Evolutionary conservation across 2,797 vertebrate species (phyloP).

Genomic region (Lepus oiostolus): DNA sequence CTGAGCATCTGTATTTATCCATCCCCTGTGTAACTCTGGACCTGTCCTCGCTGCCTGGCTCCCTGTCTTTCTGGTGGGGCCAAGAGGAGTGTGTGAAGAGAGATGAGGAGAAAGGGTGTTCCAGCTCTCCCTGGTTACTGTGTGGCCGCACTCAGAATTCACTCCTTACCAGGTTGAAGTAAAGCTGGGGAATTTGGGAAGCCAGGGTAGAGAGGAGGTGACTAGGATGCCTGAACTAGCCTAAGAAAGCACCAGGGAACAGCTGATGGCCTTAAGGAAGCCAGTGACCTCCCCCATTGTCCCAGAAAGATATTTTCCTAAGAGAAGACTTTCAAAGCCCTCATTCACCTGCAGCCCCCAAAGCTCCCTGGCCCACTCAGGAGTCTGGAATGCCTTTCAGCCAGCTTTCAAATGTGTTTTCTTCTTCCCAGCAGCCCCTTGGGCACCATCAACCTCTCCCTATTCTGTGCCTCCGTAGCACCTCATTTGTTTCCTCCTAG

Average conservation of each 20-base stretch:
- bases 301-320: not conserved
- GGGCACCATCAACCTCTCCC: not conserved
- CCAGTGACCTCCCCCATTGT: not conserved
- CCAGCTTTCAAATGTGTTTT: not conserved
- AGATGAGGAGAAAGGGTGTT: not conserved
- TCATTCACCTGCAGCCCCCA: not conserved
- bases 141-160: not conserved
- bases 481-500: not conserved
- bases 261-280: not conserved
- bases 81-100: not conserved
- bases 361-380: not conserved
- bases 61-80: not conserved
- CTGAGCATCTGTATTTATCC: not conserved
- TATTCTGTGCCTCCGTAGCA: not conserved
- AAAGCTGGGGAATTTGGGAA: conserved; percentile 22
- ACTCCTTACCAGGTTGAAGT: not conserved
- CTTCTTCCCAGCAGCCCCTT: not conserved
- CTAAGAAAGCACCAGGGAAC: not conserved
- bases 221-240: not conserved
- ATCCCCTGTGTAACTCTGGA: not conserved
- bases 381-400: not conserved
- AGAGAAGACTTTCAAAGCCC: not conserved
- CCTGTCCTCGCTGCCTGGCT: not conserved
- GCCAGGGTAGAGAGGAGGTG: not conserved
- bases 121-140: not conserved